Percentiles rank a stretch among this genome's conserved stretches.
phyloP scores from a whole-genome alignment of 2,113 vertebrate genomes.

The Chiloscyllium plagiosum region DNA sequence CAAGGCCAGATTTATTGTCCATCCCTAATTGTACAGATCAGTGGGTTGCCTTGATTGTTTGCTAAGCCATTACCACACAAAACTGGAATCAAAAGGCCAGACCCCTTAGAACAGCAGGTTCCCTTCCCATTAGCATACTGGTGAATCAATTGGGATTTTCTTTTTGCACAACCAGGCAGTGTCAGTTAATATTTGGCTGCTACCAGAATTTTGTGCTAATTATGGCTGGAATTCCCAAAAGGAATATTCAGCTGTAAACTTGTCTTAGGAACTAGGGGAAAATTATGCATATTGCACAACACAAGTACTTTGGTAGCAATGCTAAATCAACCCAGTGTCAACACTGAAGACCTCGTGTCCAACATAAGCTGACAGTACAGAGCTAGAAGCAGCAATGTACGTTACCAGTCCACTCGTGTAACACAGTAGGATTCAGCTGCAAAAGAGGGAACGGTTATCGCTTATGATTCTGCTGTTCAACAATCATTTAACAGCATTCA shows the following conservation, averaged over 20 bases:
- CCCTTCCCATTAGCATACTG: background rate
- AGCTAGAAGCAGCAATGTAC: background rate
- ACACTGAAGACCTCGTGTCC: background rate
- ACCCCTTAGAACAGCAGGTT: background rate
- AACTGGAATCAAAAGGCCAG: background rate
- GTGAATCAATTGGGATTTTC: background rate
- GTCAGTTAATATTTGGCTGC: background rate
- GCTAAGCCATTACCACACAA: background rate
- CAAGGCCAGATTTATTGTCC: background rate
- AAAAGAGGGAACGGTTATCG: background rate
- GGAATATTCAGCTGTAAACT: background rate
- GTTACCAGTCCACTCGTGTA: background rate
- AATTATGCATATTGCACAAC: background rate
- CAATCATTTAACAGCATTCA: background rate
- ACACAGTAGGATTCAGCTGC: background rate
- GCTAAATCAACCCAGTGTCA: background rate
- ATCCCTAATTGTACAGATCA: background rate
- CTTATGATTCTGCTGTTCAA: background rate
- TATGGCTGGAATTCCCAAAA: background rate
- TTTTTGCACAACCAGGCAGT: background rate
- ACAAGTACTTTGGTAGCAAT: background rate
- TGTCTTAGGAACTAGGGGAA: background rate
- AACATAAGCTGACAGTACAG: background rate
- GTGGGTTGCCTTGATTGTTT: background rate
- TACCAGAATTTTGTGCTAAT: background rate